Evolutionary conservation across 1,140 invertebrate species (phyloP).

Genomic region (Calephelis nemesis): DNA sequence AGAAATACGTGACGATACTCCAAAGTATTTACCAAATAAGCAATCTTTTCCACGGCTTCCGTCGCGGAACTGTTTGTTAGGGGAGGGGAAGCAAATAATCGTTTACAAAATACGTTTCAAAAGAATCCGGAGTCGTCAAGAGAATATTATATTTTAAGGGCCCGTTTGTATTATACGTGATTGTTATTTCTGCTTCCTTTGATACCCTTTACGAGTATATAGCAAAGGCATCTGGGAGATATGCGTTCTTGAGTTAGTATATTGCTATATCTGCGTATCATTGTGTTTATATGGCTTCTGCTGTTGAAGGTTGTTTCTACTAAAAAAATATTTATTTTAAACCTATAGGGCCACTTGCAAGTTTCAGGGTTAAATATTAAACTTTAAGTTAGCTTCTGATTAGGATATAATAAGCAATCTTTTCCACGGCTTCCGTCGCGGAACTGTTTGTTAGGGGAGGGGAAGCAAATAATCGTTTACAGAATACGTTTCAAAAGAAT

Average conservation of each 20-base stretch:
- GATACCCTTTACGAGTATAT: neutral
- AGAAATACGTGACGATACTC: slow-evolving; percentile 10
- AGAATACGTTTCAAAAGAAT: slow-evolving; percentile 9
- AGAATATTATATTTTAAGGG: slow-evolving; percentile 3
- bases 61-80: slow-evolving; percentile 11
- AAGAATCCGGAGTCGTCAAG: slow-evolving; percentile 1
- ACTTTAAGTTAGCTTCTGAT: no score
- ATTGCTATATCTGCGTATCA: neutral
- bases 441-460: slow-evolving; percentile 9
- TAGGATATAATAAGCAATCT: slow-evolving; percentile 10
- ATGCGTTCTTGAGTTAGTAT: neutral
- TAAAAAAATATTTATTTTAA: no score
- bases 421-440: slow-evolving; percentile 14
- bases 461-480: slow-evolving; percentile 15
- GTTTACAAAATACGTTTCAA: slow-evolving; percentile 7
- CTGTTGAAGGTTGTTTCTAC: no score
- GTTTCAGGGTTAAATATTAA: no score
- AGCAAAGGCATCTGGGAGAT: neutral
- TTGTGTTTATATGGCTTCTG: no score
- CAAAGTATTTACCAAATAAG: slow-evolving; percentile 14
- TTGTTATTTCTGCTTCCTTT: slow-evolving; percentile 1
- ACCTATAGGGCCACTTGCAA: no score
- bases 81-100: slow-evolving; percentile 11
- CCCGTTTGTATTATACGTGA: slow-evolving; percentile 1
- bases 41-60: slow-evolving; percentile 17